These are phyloP conservation scores for Staurois parvus DNA, from an alignment of 2,797 vertebrate genomes.

Conservation along the genomic window DNA sequence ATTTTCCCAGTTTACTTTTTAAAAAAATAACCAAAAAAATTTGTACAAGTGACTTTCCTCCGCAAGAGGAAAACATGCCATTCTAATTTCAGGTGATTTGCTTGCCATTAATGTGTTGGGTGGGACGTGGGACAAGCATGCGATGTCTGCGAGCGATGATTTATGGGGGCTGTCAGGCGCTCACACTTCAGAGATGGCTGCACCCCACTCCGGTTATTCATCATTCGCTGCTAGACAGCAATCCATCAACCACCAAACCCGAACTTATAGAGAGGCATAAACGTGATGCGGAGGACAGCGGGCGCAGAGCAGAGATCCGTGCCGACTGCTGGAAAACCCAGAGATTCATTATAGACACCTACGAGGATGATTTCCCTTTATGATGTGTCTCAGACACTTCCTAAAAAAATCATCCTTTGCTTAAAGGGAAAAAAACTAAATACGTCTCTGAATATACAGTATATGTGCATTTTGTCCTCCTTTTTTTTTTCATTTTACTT, in stretches of 20 bases:
- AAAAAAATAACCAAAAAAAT: too few species aligned
- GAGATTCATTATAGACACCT: conserved; percentile 39
- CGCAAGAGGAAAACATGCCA: too few species aligned
- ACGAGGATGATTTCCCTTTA: conserved; percentile 28
- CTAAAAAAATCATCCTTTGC: conserved; percentile 18
- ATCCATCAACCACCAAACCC: conserved; percentile 62
- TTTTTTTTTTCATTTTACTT: neutral
- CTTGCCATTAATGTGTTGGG: conserved; percentile 10
- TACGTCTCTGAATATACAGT: neutral
- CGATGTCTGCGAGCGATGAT: conserved; percentile 63
- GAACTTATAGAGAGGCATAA: conserved; percentile 37
- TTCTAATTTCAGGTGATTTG: conserved; percentile 43
- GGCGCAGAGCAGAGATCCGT: neutral
- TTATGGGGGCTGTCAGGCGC: conserved; percentile 68
- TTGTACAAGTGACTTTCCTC: too few species aligned
- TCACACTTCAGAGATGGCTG: conserved; percentile 63
- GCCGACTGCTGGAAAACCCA: conserved; percentile 13
- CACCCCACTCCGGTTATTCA: conserved; percentile 62
- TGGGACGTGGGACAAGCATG: neutral
- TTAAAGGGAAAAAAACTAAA: conserved; percentile 7
- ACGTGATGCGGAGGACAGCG: conserved; percentile 3
- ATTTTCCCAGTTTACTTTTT: too few species aligned
- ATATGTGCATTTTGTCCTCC: neutral
- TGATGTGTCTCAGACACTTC: conserved; percentile 43
- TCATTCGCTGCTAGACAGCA: conserved; percentile 62